These are phyloP conservation scores for Notodonta dromedarius DNA, from an alignment of 2,888 invertebrate genomes.

Conservation along the genomic window DNA sequence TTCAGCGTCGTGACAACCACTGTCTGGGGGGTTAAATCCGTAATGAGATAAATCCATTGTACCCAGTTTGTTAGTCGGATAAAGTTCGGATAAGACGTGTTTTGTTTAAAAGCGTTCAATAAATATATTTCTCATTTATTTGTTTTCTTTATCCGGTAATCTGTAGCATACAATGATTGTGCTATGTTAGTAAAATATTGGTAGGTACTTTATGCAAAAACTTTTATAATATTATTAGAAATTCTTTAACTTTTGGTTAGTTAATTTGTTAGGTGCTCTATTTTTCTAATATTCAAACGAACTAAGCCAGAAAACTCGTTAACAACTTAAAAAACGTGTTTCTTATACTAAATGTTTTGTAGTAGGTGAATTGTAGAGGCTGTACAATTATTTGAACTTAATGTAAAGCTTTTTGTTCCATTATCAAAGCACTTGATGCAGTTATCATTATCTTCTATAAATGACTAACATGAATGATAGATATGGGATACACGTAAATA, in stretches of 20 bases:
- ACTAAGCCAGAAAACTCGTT: too few species aligned
- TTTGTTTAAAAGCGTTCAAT: constrained; percentile 16
- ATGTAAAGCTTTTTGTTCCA: not conserved
- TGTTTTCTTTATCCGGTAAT: too few species aligned
- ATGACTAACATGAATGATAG: constrained; percentile 43
- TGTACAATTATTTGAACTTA: not conserved
- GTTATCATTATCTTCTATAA: constrained; percentile 21
- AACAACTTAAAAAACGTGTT: too few species aligned
- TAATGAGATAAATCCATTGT: constrained; percentile 59
- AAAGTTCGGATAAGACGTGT: constrained; percentile 14
- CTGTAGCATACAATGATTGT: too few species aligned
- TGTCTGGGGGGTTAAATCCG: constrained; percentile 60
- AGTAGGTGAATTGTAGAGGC: not conserved
- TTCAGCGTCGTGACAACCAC: constrained; percentile 56
- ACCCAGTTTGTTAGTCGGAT: constrained; percentile 24
- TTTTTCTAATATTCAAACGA: too few species aligned
- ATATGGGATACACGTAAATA: constrained; percentile 40
- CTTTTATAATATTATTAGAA: too few species aligned
- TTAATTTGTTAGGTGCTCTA: too few species aligned
- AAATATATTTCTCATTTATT: not conserved
- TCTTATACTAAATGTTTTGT: too few species aligned
- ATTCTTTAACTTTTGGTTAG: too few species aligned
- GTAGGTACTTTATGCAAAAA: too few species aligned
- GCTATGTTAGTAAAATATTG: too few species aligned
- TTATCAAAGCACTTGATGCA: not conserved